Base-by-base conservation (phyloP, 2,888 invertebrate species). In the Lasioglossum zephyrum region DNA sequence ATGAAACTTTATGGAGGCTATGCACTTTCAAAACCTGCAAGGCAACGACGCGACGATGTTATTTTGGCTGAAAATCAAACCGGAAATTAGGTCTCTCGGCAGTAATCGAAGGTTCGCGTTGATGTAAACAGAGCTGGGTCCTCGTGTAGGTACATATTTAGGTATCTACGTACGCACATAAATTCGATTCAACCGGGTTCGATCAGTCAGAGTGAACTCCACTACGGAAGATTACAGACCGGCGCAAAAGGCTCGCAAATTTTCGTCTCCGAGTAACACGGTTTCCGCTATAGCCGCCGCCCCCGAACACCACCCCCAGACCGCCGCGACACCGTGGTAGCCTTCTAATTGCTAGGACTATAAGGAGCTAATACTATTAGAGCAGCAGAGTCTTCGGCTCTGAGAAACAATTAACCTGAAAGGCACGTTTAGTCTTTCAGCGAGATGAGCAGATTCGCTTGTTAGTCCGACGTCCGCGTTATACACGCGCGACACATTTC, bases 381-480 rank as follows among this genome's bases (percentile, higher is more conserved):
- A 87, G 39, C 80, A 80, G 72, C 79, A 73, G 79, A 81, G 79
- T 77, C 73, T 66, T 80, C 74, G 87, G 87, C 80, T 72, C 85
- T 22, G 73, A 81, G 87, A 91, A 91, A 92, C 88, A 91, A 92
- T 92, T 92, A 90, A 89, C 86, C 86, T 88, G 86, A 89, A 88
- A 88, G 91, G 86, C 70, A 84, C 81, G 85, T 85, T 86, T 85
- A 88, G 88, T 92, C 92, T 90, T 92, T 91, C 86, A 87, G 77
- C 84, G 81, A 86, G 88, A 91, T 87, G 86, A 91, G 86, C 85
- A 88, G 90, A 91, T 91, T 91, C 89, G 77, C 82, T 87, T 82
- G 88, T 91, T 90, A 88, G 82, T 77, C 82, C 84, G 73, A 72
- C 78, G 75, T 76, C 72, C 60, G 47, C 53, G 83, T 81, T 86